phyloP scores from a whole-genome alignment of 2,113 vertebrate species.

The Laterallus jamaicensis region DNA sequence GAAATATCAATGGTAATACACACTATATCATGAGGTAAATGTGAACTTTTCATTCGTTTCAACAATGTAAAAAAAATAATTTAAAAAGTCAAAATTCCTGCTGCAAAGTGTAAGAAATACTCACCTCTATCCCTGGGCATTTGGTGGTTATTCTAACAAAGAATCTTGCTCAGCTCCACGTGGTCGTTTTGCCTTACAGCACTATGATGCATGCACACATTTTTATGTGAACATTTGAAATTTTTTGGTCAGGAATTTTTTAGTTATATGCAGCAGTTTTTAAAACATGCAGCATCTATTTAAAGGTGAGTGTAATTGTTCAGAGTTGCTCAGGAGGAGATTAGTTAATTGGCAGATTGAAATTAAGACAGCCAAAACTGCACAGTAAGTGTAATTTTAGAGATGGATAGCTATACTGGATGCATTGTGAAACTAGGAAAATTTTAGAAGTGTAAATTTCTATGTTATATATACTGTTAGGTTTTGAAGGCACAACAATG shows the following conservation, averaged over 20 bases:
- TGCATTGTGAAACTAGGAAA: neutral
- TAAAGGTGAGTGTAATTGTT: neutral
- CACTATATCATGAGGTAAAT: neutral
- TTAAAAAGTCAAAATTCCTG: neutral
- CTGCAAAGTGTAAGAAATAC: neutral
- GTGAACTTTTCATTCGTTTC: neutral
- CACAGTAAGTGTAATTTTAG: neutral
- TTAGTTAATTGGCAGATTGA: neutral
- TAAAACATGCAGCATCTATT: neutral
- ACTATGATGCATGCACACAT: accelerated
- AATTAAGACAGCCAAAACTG: neutral
- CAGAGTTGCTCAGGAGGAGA: neutral
- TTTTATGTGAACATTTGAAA: neutral
- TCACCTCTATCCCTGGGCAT: neutral
- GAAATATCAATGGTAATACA: neutral
- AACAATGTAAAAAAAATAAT: neutral
- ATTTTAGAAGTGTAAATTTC: neutral
- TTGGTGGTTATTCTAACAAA: neutral
- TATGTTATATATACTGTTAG: neutral
- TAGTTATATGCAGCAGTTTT: neutral
- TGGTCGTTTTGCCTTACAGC: neutral
- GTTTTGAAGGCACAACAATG: neutral
- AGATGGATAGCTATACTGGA: neutral
- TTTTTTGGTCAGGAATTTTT: neutral
- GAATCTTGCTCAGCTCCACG: neutral